Evolutionary conservation across 2,888 invertebrate species (phyloP), one percentile per base, ranked within the genome.

Genomic region (Rhamnusium bicolor): DNA sequence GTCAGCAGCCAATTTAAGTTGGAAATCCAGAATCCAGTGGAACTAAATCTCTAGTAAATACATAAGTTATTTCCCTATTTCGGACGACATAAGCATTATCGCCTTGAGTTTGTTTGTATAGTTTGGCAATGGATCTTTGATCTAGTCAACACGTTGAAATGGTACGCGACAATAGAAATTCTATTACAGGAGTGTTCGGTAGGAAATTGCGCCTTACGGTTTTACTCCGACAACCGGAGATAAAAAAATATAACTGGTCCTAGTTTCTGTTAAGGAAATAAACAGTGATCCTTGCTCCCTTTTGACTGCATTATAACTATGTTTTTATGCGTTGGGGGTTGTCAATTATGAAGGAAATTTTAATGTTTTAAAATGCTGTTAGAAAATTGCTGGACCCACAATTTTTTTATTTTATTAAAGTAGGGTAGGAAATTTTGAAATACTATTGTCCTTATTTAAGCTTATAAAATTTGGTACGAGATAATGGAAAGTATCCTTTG

Each of bases 131-230:
- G n/a, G 27, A 60, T 58, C 49, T 24, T 58, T 49, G 29, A 58
- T n/a, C 49, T 60, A 49, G 60, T 16, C 32, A 32, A 16, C 27
- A 16, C 29, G 53, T 47, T 4, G 49, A 49, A 63, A 51, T 51
- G 40, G 49, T 63, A 63, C 54, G 12, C 66, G 69, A 72, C 68
- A 75, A 77, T 74, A 65, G 68, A 63, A 72, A 74, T 74, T 73
- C 74, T 51, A 78, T 76, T 74, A 75, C 62, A 65, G 54, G 65
- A 69, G 46, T 68, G 68, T 74, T 75, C 73, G 69, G 67, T 69
- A 67, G 74, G 76, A 78, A 78, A 78, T 78, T 76, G 71, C 65
- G 60, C 73, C 69, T 69, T 27, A 56, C 24, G 65, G 63, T 56
- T 47, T n/a, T 27, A 24, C 40, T 47, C 58, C 46, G 56, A 40